Base-by-base conservation (phyloP, 2,113 vertebrate genomes). In the Rhinoptilus africanus region DNA sequence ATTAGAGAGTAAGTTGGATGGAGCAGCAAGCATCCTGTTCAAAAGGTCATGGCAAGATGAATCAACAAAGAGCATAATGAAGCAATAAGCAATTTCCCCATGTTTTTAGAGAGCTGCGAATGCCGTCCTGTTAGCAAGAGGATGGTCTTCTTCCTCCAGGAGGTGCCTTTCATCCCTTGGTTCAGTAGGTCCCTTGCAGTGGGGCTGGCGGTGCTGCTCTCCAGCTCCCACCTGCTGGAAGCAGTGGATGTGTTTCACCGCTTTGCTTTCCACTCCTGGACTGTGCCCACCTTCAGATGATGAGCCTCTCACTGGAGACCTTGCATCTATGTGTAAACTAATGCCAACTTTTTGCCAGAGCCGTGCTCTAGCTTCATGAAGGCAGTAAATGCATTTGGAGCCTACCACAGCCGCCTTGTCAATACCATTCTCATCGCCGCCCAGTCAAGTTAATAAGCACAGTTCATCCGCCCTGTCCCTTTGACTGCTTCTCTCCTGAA, bases 381-480 rank as follows among this genome's bases (percentile, higher is more conserved):
- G 2, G 71, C 87, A 88, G 74, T 8, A 91, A 56, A 59, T 7
- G 50, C 10, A 6, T 88, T 51, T 96, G 96, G 96, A 96, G 92
- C 17, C 68, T 48, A 54, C 62, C 41, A 6, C 80, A 48, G 92
- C 68, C 82, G 92, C 78, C 43, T 78, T 11, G 3, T 94, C 97
- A 72, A 96, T 77, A 78, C n/a, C 24, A 1, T 51, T 96, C 96
- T 92, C 95, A 92, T 96, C 97, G 53, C 54, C 8, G 0, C 84
- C 78, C 77, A 80, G 69, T 73, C 96, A 92, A 78, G 95, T 96
- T 97, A 98, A 98, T 88, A 95, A 98, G 86, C 74, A 47, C 95
- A 88, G 94, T 96, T 97, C 96, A 94, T 97, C 98, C 97, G 85
- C 80, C 62, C 75, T 28, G 69, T 96, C 67, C 87, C 84, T 97